These are phyloP conservation scores for Montipora cactus DNA, from an alignment of 64 coral and sea anemone genomes.

Conservation along the genomic window DNA sequence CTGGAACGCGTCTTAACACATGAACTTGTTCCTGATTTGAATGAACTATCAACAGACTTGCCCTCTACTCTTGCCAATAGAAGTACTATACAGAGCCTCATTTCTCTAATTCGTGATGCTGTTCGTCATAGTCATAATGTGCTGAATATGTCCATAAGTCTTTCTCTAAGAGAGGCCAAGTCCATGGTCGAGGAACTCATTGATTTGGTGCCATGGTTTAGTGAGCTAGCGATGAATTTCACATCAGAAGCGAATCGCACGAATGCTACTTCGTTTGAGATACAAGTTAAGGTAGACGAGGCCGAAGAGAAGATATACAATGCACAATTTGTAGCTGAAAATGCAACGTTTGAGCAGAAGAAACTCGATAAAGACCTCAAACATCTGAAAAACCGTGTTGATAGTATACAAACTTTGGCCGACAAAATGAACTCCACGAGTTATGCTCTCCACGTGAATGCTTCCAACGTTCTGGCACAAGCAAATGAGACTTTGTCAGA, in stretches of 20 bases:
- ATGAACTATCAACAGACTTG: conserved; percentile 34
- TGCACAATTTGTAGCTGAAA: background rate
- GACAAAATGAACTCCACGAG: conserved; percentile 23
- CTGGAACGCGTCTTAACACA: conserved; percentile 70
- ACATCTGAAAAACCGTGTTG: conserved; percentile 27
- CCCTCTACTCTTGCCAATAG: background rate
- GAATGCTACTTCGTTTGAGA: conserved; percentile 59
- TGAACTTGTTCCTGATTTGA: conserved; percentile 58
- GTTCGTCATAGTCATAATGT: conserved; percentile 47
- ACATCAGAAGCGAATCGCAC: conserved; percentile 33
- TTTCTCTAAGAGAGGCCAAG: conserved; percentile 44
- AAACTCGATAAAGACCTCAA: conserved; percentile 18
- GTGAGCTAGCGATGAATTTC: conserved; percentile 47
- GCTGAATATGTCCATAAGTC: conserved; percentile 61
- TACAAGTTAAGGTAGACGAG: conserved; percentile 28
- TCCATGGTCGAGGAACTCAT: conserved; percentile 21
- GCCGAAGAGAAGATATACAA: conserved; percentile 19
- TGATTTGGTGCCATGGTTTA: conserved; percentile 61
- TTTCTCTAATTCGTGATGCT: conserved; percentile 30
- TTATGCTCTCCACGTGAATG: conserved; percentile 54
- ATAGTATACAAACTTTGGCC: conserved; percentile 34
- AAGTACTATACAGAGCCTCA: conserved; percentile 59
- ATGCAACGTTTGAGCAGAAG: conserved; percentile 24
- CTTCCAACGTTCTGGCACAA: conserved; percentile 46
- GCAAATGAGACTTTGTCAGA: conserved; percentile 34